Evolutionary conservation across 2,888 invertebrate genomes (phyloP), one percentile per base, ranked within the genome.

Genomic region (Pachliopta kotzebuea): DNA sequence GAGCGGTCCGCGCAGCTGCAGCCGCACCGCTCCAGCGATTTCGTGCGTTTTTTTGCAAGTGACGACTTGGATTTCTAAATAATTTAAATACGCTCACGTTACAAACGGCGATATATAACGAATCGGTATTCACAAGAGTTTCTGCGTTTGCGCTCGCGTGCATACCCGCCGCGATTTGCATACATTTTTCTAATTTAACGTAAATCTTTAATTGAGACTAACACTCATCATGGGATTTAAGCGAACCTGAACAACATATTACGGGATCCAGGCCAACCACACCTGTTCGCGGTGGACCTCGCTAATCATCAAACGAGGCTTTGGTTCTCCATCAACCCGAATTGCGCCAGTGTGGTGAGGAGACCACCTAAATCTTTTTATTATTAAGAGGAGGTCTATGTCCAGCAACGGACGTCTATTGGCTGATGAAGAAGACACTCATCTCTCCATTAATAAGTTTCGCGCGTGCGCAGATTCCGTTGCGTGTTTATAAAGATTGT

Each of bases 21-120:
- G 50, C 26, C 31, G 84, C 78, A 77, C 73, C 87, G 89, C 88
- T 87, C 75, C 81, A 86, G 53, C 86, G 90, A 82, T 85, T 87
- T 86, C 87, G 84, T 88, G 83, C 88, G 84, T 84, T 89, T 90
- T n/a, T 87, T 83, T 83, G 80, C 88, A 87, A 84, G 78, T 83
- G 88, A 84, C 83, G 81, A 83, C 84, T 83, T 76, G 76, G 88
- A 84, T 90, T 90, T 90, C 90, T 90, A 90, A 90, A 90, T 89
- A 86, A 90, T 90, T 89, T 90, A 88, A 89, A 90, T 90, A 88
- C 85, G 81, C 79, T 86, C 88, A 88, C 87, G 88, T 84, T 76
- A 75, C 67, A 78, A 82, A 77, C 79, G 76, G 77, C 74, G 72
- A 77, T 78, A 71, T 76, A 76, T 77, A 77, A 81, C 84, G 85